Evolutionary conservation across 2,888 invertebrate species (phyloP).

Genomic region (Phyllotreta cruciferae): DNA sequence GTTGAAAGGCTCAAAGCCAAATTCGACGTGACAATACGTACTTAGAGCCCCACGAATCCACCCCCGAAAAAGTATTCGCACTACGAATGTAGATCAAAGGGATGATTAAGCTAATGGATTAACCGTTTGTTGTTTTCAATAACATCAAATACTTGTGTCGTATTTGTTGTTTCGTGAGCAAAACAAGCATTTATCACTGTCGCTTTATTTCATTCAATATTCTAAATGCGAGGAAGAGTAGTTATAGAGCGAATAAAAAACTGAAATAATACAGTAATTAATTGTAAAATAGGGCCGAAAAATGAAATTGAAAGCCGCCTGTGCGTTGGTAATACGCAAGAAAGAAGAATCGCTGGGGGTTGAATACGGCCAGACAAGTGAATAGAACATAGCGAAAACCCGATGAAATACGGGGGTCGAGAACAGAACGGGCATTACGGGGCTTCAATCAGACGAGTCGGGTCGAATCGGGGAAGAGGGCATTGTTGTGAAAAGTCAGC

Average conservation of each 20-base stretch:
- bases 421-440: constrained; percentile 53
- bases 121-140: constrained; percentile 39
- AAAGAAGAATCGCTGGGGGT: constrained; percentile 43
- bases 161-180: too few species aligned
- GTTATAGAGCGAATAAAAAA: too few species aligned
- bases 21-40: constrained; percentile 26
- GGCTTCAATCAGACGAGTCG: constrained; percentile 57
- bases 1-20: constrained; percentile 22
- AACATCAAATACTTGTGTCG: too few species aligned
- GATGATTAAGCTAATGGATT: constrained; percentile 39
- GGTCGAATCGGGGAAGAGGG: constrained; percentile 40
- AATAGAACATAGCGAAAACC: constrained; percentile 45
- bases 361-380: constrained; percentile 44
- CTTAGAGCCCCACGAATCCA: constrained; percentile 21
- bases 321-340: constrained; percentile 24
- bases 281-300: background rate
- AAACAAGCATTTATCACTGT: too few species aligned
- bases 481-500: constrained; percentile 60
- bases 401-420: constrained; percentile 48
- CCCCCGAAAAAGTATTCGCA: constrained; percentile 14
- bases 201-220: too few species aligned
- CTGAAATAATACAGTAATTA: too few species aligned
- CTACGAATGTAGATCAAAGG: constrained; percentile 34
- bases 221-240: too few species aligned
- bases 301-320: background rate